Evolutionary conservation across 2,888 invertebrate genomes (phyloP), one percentile per base, ranked within the genome.

Genomic region (Carterocephalus palaemon): DNA sequence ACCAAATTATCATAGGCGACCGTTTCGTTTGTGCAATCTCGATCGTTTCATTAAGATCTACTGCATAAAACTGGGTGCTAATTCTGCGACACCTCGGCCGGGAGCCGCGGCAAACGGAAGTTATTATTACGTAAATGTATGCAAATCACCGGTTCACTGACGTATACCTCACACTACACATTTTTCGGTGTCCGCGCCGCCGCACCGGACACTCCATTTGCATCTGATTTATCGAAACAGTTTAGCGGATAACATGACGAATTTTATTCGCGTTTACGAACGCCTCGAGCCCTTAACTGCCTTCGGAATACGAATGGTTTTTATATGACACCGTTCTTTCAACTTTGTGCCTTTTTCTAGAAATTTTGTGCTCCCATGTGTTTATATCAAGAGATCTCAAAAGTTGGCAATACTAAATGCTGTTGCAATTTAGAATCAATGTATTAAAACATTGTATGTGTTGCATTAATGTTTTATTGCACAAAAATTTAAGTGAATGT

Each of bases 51-150:
- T n/a, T n/a, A n/a, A n/a, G n/a, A n/a, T n/a, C n/a, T n/a, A n/a
- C n/a, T n/a, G n/a, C n/a, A n/a, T n/a, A n/a, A n/a, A n/a, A 51
- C 59, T 62, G 23, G 41, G 23, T 15, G 9, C 36, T 38, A 36
- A 58, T 53, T 17, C 67, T 75, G 72, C 77, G 76, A 75, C 74
- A 76, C 68, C 68, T 67, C 69, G 70, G 64, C 59, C 60, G 57
- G 63, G n/a, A n/a, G 24, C 7, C 67, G 57, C 55, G 67, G 58
- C 60, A 66, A 73, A 76, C 80, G 83, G 83, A 84, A 81, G 81
- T 79, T 71, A 61, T 74, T 78, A 79, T 78, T 76, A 77, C 73
- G 71, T 77, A 80, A 83, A 81, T 82, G 67, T 78, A 82, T 83
- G 82, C 71, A 83, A 80, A 84, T 79, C 70, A 70, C 65, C 60